Percentiles rank a stretch among this genome's conserved stretches.
phyloP scores from a whole-genome alignment of 2,888 invertebrate species.

The Arctia plantaginis region DNA sequence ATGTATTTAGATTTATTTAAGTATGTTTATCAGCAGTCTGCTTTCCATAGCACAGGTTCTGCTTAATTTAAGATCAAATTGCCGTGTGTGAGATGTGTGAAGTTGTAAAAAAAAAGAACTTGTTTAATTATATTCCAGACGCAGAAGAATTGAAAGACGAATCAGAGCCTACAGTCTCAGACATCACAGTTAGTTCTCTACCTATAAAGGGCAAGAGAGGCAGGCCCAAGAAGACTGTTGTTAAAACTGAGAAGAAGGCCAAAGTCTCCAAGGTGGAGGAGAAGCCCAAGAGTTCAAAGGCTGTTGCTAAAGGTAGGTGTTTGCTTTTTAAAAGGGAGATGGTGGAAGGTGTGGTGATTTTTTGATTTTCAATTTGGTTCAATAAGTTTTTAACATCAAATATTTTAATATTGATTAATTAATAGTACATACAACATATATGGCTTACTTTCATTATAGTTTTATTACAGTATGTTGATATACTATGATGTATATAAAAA shows the following conservation, averaged over 20 bases:
- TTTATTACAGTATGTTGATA: too few species aligned
- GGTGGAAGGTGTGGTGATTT: constrained; percentile 15
- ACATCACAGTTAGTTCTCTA: constrained; percentile 55
- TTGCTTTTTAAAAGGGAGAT: background rate
- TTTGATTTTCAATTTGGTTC: background rate
- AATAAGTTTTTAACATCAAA: too few species aligned
- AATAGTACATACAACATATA: too few species aligned
- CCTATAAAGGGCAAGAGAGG: constrained; percentile 68
- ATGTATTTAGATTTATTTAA: too few species aligned
- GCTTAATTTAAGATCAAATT: too few species aligned
- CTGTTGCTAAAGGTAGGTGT: constrained; percentile 73
- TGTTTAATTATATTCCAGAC: constrained; percentile 10
- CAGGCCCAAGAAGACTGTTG: constrained; percentile 63
- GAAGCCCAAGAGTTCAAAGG: constrained; percentile 49
- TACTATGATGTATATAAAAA: too few species aligned
- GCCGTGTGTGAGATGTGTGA: background rate
- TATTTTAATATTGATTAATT: too few species aligned
- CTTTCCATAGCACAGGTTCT: too few species aligned
- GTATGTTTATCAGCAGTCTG: too few species aligned
- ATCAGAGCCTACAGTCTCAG: constrained; percentile 54
- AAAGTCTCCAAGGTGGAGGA: constrained; percentile 45
- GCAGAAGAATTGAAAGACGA: constrained; percentile 57
- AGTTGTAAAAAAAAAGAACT: background rate
- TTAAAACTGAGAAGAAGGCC: constrained; percentile 60
- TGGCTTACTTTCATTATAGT: too few species aligned